Evolutionary conservation across 2,888 invertebrate genomes (phyloP), one percentile per base, ranked within the genome.

Genomic region (Synergus laeviventris): DNA sequence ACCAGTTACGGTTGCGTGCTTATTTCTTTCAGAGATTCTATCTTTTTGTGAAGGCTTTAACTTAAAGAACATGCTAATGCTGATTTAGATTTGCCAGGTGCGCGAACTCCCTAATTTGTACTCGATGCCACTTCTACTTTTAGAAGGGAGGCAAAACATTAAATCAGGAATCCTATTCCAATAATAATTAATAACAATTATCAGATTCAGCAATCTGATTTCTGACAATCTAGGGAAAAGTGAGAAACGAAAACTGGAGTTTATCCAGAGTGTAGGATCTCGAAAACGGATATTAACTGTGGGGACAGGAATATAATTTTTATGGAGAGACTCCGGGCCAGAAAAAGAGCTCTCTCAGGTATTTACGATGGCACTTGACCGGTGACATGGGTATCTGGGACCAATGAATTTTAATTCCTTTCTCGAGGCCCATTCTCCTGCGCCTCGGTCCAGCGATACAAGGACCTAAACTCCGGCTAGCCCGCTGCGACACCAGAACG

Each of bases 351-450:
- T 83, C 82, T 82, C 80, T 82, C 84, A 86, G 89, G 89, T 89
- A 90, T 90, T 90, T 90, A 90, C 90, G 90, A 90, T 88, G 89
- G 89, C 89, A 90, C 87, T 89, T 86, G 88, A 84, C 86, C 87
- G 86, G 88, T 89, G 89, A 90, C 90, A 89, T 87, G 90, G 90
- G 90, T 89, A 89, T 87, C 88, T 84, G 86, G 85, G 88, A 87
- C 89, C 89, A 88, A 90, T 90, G 90, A 90, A 90, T 90, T 90
- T 90, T 90, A 89, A 89, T 90, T 90, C 89, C 88, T 85, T 84
- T 85, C 66, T 49, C 45, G 84, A 77, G 82, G 77, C 82, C 83
- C 83, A 83, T 84, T 86, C 85, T 84, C 82, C 76, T 76, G 80
- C 75, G 77, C 74, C 77, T 78, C 76, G 75, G n/a, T 31, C 75